Evolutionary conservation across 2,888 invertebrate species (phyloP).

Genomic region (Eucera pruinosa): DNA sequence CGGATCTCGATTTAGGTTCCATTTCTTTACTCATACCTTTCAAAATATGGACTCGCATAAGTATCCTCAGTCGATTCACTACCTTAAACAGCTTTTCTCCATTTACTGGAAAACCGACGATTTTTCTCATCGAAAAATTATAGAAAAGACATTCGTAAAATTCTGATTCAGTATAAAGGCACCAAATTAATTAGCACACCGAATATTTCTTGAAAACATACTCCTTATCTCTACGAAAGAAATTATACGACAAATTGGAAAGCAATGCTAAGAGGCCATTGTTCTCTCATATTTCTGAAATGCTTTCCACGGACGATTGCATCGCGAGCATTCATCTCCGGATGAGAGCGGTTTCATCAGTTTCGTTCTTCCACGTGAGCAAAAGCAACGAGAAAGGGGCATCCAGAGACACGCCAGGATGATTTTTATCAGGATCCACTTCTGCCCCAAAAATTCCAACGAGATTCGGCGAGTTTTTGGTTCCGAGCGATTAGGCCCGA

Average conservation of each 20-base stretch:
- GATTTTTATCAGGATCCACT: constrained; percentile 79
- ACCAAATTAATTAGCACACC: no score
- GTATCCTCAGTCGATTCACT: no score
- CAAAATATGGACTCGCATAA: no score
- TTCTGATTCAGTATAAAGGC: no score
- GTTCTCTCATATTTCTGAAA: constrained; percentile 4
- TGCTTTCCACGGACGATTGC: constrained; percentile 52
- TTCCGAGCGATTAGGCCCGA: constrained; percentile 77
- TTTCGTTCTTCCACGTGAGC: constrained; percentile 59
- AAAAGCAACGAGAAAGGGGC: constrained; percentile 9
- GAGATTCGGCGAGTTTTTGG: constrained; percentile 77
- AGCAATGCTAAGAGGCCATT: not conserved
- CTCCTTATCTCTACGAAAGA: not conserved
- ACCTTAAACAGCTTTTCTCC: no score
- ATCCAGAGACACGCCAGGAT: constrained; percentile 19
- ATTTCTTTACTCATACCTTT: no score
- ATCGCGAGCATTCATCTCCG: constrained; percentile 57
- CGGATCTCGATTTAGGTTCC: no score
- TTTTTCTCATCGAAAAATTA: no score
- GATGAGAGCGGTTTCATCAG: constrained; percentile 42
- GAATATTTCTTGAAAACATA: no score
- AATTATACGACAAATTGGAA: not conserved
- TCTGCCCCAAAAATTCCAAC: constrained; percentile 79
- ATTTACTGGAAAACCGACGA: no score
- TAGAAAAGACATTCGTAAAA: no score